Evolutionary conservation across 2,113 vertebrate species (phyloP).

Genomic region (Tupaia tana): DNA sequence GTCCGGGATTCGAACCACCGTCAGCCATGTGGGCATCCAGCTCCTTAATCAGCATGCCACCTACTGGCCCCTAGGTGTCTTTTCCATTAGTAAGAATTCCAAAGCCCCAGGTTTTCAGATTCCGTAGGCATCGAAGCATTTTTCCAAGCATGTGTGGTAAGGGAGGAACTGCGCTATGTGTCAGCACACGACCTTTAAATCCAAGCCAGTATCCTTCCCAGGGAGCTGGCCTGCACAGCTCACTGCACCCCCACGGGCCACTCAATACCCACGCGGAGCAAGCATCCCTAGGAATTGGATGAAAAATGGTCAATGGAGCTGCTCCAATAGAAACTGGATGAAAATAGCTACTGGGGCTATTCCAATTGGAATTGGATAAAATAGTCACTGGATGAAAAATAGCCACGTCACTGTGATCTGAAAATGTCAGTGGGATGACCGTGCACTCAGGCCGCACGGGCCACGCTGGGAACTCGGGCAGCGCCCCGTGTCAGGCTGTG

Average conservation of each 20-base stretch:
- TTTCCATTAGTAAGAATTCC: neutral
- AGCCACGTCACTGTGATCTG: neutral
- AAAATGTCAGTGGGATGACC: neutral
- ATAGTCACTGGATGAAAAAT: too few species aligned
- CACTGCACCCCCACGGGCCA: neutral
- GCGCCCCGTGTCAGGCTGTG: neutral
- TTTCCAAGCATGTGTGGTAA: neutral
- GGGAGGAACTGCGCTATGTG: neutral
- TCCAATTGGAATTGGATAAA: too few species aligned
- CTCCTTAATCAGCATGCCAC: too few species aligned
- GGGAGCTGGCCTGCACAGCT: neutral
- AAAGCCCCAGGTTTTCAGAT: neutral
- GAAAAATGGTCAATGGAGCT: neutral
- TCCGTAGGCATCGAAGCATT: neutral
- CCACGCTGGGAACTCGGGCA: accelerated
- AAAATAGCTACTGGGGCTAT: too few species aligned
- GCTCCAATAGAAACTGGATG: too few species aligned
- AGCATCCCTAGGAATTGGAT: neutral
- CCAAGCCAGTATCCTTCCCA: neutral
- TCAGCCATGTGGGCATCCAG: too few species aligned
- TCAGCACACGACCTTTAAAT: neutral
- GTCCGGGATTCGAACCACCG: too few species aligned
- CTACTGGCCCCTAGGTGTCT: neutral
- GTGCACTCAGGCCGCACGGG: too few species aligned
- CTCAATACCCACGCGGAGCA: neutral